A percentile compares a stretch with the other conserved stretches of the same genome.
Conservation (phyloP, 2,113 vertebrate genomes). For the Zosterops pallidus region DNA sequence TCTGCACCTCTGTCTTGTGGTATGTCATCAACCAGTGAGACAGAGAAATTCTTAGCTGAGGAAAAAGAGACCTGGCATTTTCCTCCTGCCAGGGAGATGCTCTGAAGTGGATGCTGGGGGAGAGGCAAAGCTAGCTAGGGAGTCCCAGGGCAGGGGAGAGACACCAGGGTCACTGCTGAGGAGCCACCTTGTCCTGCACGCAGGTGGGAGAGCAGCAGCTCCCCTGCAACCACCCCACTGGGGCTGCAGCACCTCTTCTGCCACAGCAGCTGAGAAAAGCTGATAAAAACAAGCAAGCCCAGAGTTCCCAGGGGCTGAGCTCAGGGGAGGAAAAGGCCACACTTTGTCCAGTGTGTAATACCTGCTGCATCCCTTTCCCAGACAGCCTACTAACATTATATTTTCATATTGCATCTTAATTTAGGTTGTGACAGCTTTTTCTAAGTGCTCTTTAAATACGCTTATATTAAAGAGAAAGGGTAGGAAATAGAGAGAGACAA, state of each 20-base stretch:
- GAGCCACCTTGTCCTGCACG: background rate
- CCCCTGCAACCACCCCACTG: fast-evolving
- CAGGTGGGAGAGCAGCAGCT: background rate
- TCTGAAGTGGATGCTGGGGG: background rate
- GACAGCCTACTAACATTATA: background rate
- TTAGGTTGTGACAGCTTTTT: background rate
- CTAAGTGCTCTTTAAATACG: slow-evolving; percentile 8
- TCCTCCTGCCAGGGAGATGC: background rate
- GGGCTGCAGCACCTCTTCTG: background rate
- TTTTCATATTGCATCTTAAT: background rate
- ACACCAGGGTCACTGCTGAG: fast-evolving
- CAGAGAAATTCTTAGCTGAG: background rate
- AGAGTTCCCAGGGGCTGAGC: background rate
- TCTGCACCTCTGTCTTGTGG: background rate
- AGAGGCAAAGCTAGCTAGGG: background rate
- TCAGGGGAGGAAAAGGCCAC: background rate
- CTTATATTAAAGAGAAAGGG: slow-evolving; percentile 24
- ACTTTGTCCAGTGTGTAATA: fast-evolving
- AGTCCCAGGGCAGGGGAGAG: background rate
- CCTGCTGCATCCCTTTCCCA: background rate
- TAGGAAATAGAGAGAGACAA: background rate
- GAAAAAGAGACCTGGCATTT: background rate
- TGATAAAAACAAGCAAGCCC: background rate
- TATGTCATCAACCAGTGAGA: background rate
- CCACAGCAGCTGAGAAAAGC: background rate